Conservation (phyloP, 2,888 invertebrate species). For the Rugalucina vietnamica region DNA sequence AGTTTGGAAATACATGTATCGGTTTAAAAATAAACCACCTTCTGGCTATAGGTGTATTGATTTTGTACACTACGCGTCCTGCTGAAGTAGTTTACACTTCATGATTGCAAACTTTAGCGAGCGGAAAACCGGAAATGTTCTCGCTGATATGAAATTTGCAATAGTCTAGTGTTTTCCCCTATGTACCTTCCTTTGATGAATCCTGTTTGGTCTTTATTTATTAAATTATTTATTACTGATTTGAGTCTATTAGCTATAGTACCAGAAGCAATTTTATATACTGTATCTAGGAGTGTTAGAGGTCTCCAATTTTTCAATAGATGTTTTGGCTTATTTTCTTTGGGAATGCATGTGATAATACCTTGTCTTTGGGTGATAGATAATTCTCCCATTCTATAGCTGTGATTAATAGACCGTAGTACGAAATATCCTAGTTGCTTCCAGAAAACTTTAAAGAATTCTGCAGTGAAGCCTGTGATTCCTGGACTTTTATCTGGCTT, state of each 20-base stretch:
- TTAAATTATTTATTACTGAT: neutral
- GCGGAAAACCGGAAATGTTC: too few species aligned
- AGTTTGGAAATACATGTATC: too few species aligned
- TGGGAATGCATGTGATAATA: neutral
- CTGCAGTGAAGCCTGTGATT: neutral
- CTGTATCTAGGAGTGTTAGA: neutral
- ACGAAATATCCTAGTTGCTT: neutral
- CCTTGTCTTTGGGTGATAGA: neutral
- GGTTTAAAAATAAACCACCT: too few species aligned
- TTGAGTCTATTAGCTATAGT: slow-evolving; percentile 12
- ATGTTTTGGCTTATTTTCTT: slow-evolving; percentile 15
- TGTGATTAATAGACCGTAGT: neutral
- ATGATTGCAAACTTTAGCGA: too few species aligned
- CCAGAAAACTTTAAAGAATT: neutral
- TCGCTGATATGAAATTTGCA: too few species aligned
- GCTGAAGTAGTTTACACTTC: too few species aligned
- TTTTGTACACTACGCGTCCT: too few species aligned
- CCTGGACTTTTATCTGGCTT: neutral
- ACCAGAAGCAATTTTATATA: slow-evolving; percentile 14
- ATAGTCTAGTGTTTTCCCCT: slow-evolving; percentile 11
- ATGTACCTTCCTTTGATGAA: neutral
- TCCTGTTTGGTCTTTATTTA: neutral
- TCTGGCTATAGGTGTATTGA: too few species aligned
- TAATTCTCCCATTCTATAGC: neutral
- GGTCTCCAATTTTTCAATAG: slow-evolving; percentile 29